These are phyloP conservation scores for Dicycla oo DNA, from an alignment of 2,888 invertebrate species.

Conservation along the genomic window DNA sequence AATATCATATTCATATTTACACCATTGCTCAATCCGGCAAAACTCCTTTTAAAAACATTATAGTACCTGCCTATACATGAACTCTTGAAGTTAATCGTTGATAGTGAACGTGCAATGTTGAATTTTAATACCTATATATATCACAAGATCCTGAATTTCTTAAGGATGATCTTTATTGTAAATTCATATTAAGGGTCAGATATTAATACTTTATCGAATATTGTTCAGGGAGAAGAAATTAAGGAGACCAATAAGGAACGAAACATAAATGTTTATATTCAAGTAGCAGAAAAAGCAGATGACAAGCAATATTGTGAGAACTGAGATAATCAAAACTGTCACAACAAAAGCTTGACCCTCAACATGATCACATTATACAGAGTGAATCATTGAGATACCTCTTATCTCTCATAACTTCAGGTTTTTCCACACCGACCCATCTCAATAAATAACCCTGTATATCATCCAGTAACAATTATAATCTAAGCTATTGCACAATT, in stretches of 20 bases:
- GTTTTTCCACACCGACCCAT: slow-evolving; percentile 5
- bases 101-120: neutral
- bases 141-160: neutral
- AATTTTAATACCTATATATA: neutral
- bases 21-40: slow-evolving; percentile 24
- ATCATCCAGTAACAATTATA: slow-evolving; percentile 13
- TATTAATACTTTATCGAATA: neutral
- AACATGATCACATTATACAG: neutral
- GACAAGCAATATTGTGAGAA: neutral
- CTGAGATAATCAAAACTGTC: neutral
- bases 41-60: slow-evolving; percentile 3
- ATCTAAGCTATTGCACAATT: slow-evolving; percentile 45
- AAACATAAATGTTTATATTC: neutral
- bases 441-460: neutral
- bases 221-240: neutral
- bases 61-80: neutral
- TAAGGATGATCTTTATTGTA: neutral
- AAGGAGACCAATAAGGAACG: neutral
- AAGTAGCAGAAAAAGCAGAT: neutral
- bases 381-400: neutral
- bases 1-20: slow-evolving; percentile 31
- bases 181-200: neutral
- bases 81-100: neutral
- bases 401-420: neutral
- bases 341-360: slow-evolving; percentile 7